Conservation (phyloP, 2,888 invertebrate genomes). For the Chymomyza amoena region DNA sequence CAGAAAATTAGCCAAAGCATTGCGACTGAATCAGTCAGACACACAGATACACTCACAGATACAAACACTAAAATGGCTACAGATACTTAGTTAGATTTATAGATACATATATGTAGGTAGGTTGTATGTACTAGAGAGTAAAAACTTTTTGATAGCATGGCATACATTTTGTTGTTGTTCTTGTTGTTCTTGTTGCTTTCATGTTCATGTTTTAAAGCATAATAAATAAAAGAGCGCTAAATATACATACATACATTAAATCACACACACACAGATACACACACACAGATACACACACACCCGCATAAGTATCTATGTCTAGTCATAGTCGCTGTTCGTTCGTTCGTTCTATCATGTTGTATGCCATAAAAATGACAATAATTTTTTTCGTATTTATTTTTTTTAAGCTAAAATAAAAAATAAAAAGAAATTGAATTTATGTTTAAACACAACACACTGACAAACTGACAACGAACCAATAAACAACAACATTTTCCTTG, state of each 20-base stretch:
- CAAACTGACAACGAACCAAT: not conserved
- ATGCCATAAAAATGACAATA: slow-evolving; percentile 1
- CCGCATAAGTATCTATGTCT: not conserved
- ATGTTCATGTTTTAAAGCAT: slow-evolving; percentile 5
- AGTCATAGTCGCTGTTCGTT: not conserved
- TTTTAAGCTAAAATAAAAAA: not conserved
- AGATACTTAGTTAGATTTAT: not conserved
- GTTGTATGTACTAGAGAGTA: not conserved
- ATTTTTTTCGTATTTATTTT: not conserved
- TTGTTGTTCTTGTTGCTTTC: not conserved
- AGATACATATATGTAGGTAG: not conserved
- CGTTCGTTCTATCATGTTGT: not conserved
- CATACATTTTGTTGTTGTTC: not conserved
- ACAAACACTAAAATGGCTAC: not conserved
- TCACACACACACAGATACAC: not conserved
- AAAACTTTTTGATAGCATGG: not conserved
- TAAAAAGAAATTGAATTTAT: not conserved
- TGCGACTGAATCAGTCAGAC: not conserved
- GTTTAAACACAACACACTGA: not conserved
- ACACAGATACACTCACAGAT: not conserved
- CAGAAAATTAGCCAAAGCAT: slow-evolving; percentile 67
- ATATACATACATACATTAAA: not conserved
- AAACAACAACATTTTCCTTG: not conserved
- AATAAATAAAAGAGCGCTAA: slow-evolving; percentile 4
- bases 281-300: not conserved